phyloP scores from a whole-genome alignment of 2,888 invertebrate species.

The Neocrepidodera transversa region DNA sequence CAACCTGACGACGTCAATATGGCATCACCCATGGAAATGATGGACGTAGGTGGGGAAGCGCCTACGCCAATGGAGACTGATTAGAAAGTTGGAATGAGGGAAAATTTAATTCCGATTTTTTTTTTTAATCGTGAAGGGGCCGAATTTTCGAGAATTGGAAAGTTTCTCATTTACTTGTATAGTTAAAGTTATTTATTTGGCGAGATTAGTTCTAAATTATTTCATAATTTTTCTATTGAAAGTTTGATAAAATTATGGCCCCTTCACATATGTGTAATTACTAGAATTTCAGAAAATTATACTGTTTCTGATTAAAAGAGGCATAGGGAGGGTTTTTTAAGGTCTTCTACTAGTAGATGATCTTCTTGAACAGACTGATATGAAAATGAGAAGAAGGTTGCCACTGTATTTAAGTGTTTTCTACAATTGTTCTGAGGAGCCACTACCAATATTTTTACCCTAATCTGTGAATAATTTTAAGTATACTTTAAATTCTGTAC shows the following conservation, averaged over 20 bases:
- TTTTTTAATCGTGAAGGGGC: neutral
- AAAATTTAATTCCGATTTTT: neutral
- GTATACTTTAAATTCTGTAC: too few relatives aligned
- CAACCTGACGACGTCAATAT: neutral
- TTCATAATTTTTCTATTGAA: too few relatives aligned
- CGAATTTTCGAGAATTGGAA: too few relatives aligned
- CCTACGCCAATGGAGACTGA: constrained; percentile 38
- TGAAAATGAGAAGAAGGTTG: neutral
- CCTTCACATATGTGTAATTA: neutral
- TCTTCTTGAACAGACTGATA: neutral
- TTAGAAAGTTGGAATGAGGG: neutral
- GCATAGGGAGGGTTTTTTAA: neutral
- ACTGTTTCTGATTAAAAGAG: neutral
- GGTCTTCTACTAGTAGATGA: neutral
- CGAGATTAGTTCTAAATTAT: too few relatives aligned
- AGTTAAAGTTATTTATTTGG: too few relatives aligned
- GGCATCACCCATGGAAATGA: constrained; percentile 16
- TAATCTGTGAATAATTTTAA: too few relatives aligned
- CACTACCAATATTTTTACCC: neutral
- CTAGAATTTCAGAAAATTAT: neutral
- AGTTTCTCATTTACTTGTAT: too few relatives aligned
- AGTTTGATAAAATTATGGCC: too few relatives aligned
- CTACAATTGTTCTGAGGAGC: neutral
- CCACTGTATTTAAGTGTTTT: constrained; percentile 1
- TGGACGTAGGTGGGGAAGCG: constrained; percentile 22